Base-by-base conservation (phyloP, 2,113 vertebrate genomes). In the Leucosticte australis region DNA sequence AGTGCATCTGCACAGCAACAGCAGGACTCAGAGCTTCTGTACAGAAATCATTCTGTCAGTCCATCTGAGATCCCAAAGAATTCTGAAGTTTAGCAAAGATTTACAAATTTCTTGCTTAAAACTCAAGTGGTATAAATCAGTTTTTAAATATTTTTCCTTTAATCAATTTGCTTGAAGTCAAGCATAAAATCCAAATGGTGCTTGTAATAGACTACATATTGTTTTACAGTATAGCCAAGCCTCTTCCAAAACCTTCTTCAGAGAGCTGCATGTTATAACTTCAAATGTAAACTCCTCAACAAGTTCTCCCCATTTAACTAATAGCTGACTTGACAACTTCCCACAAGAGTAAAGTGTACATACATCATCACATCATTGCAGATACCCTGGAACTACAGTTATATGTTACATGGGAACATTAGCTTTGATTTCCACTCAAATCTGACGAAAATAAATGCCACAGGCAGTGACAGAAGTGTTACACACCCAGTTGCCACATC, bases 1-100 rank as follows among this genome's bases (percentile, higher is more conserved):
- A 3, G 5, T 35, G 33, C 30, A 50, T 7, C 15, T n/a, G 7
- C 0, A 1, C 10, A 41, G 11, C 19, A 84, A 64, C 39, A 81
- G 35, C 6, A 2, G 28, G 31, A 65, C 41, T 69, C 2, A 0
- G 37, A 64, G 18, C 12, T 57, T 39, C 27, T 1, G 4, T 13
- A 47, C 26, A 89, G 52, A 84, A 73, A 37, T 8, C 3, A 4
- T 33, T 23, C 33, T 8, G 4, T 53, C 21, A 65, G 17, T 55
- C 23, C 50, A 53, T 23, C 31, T 15, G 28, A 69, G 11, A 90
- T 39, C 4, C 11, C 4, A 2, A 50, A 59, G 8, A 59, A 83
- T 16, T 5, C 27, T 33, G 12, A 16, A 50, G 11, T 37, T 33
- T n/a, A 74, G 30, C 21, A 55, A 76, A 77, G 21, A 62, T 47